Base-by-base conservation (phyloP, 1,140 invertebrate species). In the Macrobrachium nipponense region DNA sequence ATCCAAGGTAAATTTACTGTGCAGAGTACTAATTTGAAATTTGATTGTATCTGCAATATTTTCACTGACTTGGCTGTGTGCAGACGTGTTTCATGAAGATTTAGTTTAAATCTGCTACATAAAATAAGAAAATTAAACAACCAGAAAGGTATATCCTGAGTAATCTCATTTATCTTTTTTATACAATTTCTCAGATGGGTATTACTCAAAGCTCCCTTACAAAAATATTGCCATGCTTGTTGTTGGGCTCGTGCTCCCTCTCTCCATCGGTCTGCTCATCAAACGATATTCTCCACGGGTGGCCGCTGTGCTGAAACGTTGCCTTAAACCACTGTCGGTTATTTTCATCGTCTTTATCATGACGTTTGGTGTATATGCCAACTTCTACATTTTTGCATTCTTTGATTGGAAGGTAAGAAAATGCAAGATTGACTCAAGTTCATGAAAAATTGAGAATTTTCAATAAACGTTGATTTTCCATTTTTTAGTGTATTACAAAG, bases 371-470 rank as follows among this genome's bases (percentile, higher is more conserved):
- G 95, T 97, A 58, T 93, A 96, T 70, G 95, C 96, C 0, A 98
- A 99, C 91, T 91, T 96, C 15, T 99, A 97, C 91, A 94, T 99
- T 70, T 98, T 99, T 90, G 91, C 96, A 90, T 91, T 99, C 89
- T 96, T 97, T 11, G 91, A 90, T 2, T 97, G 96, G 95, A 91
- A 94, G 93, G 96, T 88, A 58, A 85, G 79, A 77, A 36, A 36
- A 36, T 36, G 27, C 27, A 36, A 36, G 27, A 36, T 36, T 36
- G 27, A 36, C 27, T 36, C 1, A 36, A 36, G 27, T 36, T 36
- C 27, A 36, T 1, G 1, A 4, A 36, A 36, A 36, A 4, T 36
- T 36, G 27, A 36, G 27, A 36, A 36, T 36, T 36, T 36, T 36
- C 27, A 36, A 36, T 36, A 36, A 36, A 36, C 4, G 27, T 36